Evolutionary conservation across 2,113 vertebrate genomes (phyloP).

Genomic region (Nerophis ophidion): DNA sequence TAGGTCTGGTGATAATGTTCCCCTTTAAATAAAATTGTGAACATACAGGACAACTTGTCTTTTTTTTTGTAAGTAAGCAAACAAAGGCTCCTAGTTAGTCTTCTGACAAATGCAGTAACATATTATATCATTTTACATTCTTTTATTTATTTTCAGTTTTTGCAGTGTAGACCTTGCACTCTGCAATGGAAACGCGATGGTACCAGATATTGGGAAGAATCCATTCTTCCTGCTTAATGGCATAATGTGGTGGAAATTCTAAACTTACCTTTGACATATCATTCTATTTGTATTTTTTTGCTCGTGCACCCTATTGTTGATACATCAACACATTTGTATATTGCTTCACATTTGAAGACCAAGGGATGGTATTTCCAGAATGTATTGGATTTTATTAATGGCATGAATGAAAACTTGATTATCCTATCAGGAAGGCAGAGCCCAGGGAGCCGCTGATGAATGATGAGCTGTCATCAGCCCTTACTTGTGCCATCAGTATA

Average conservation of each 20-base stretch:
- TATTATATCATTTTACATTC: too few relatives aligned
- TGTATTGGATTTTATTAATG: constrained; percentile 2
- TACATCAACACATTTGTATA: not conserved
- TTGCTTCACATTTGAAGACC: not conserved
- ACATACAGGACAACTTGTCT: too few relatives aligned
- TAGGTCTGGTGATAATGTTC: too few relatives aligned
- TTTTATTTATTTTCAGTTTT: too few relatives aligned
- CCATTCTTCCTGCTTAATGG: too few relatives aligned
- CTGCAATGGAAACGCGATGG: too few relatives aligned
- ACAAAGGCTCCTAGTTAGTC: too few relatives aligned
- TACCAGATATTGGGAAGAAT: too few relatives aligned
- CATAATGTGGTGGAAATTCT: not conserved
- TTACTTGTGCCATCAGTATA: constrained; percentile 1
- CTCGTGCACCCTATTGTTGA: not conserved
- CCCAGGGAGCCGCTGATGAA: not conserved
- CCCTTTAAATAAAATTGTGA: too few relatives aligned
- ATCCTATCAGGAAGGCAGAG: constrained; percentile 4
- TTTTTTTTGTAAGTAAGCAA: too few relatives aligned
- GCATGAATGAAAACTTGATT: constrained; percentile 7
- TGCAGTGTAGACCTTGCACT: too few relatives aligned
- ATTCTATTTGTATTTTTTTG: not conserved
- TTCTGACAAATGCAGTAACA: too few relatives aligned
- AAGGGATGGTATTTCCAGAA: not conserved
- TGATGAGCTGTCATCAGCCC: constrained; percentile 2
- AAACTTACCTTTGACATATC: not conserved